Evolutionary conservation across 2,797 vertebrate genomes (phyloP).

Genomic region (Notolepis coatsorum): DNA sequence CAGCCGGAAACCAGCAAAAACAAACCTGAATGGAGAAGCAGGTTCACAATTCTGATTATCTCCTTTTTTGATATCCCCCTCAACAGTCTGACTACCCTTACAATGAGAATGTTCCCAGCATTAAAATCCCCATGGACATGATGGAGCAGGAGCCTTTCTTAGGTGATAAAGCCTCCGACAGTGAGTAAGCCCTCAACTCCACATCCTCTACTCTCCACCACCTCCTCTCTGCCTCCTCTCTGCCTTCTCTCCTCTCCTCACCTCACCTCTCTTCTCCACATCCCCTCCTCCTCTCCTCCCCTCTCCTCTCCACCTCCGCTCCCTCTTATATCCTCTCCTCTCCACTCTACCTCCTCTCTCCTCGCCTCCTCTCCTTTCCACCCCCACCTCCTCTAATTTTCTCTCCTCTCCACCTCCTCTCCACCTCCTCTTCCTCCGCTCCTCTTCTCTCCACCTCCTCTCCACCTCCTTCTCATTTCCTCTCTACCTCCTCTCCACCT

Average conservation of each 20-base stretch:
- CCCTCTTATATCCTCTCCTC: not conserved
- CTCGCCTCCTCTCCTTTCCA: conserved; percentile 10
- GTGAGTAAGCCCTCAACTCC: conserved; percentile 88
- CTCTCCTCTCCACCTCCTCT: not conserved
- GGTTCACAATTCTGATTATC: conserved; percentile 46
- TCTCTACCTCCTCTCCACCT: conserved; percentile 7
- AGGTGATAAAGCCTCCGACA: conserved; percentile 94
- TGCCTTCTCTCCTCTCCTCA: conserved; percentile 9
- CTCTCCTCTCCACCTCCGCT: not conserved
- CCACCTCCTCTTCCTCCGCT: not conserved
- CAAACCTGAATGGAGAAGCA: not conserved
- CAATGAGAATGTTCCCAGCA: conserved; percentile 96
- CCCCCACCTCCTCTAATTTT: not conserved
- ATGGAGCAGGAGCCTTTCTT: conserved; percentile 99
- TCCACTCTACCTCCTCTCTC: conserved; percentile 9
- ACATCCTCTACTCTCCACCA: conserved; percentile 18
- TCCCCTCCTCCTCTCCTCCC: not conserved
- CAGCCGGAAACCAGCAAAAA: too few relatives aligned
- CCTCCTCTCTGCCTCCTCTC: conserved; percentile 5
- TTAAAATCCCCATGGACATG: conserved; percentile 99
- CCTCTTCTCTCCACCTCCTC: not conserved
- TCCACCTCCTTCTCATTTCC: not conserved
- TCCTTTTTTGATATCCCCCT: conserved; percentile 63
- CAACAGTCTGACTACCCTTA: conserved; percentile 98
- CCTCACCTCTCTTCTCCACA: not conserved